Base-by-base conservation (phyloP, 2,797 vertebrate species). In the Lates japonicus region DNA sequence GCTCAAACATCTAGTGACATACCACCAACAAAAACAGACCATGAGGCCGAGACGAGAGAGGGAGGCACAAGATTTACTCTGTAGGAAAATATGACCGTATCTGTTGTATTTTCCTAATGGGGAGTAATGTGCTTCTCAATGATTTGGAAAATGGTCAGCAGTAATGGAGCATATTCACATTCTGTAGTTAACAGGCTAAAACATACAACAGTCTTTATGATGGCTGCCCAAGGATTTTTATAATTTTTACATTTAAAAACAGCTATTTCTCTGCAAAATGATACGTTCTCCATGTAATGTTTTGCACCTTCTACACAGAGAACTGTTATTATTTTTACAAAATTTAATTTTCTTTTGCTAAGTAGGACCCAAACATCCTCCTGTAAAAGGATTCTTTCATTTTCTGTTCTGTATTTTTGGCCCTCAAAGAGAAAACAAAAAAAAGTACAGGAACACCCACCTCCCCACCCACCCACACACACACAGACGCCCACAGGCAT, bases 11-110 rank as follows among this genome's bases (percentile, higher is more conserved):
- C 17, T n/a, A 41, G 63, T 74, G 29, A 83, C 25, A 52, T 2
- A 20, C 67, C 80, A 76, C 77, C 70, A 78, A 78, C 22, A 77
- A 60, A 77, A 81, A 81, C 14, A 64, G 46, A 66, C 25, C 41
- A 44, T 33, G 31, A 64, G 46, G 41, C 70, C 31, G 29, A 83
- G 41, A 73, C 31, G 29, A 83, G 57, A 76, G 68, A 35, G 61
- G 59, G 41, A 78, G 52, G 37, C 46, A 33, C 44, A 59, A 9
- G 46, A 52, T 74, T 75, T 79, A 29, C 20, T 79, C 59, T 66
- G 58, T 20, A 44, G 9, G 63, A 55, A 72, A 77, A 73, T 33
- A 55, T 58, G 54, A 9, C 29, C 63, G 13, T 35, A 1, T 54
- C 31, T 63, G 39, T 20, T 42, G 3, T 46, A 19, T 49, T 69